Percentiles rank a stretch among this genome's conserved stretches.
Evolutionary conservation across 2,888 invertebrate species (phyloP).

Genomic region (Drosophila kuntzei): DNA sequence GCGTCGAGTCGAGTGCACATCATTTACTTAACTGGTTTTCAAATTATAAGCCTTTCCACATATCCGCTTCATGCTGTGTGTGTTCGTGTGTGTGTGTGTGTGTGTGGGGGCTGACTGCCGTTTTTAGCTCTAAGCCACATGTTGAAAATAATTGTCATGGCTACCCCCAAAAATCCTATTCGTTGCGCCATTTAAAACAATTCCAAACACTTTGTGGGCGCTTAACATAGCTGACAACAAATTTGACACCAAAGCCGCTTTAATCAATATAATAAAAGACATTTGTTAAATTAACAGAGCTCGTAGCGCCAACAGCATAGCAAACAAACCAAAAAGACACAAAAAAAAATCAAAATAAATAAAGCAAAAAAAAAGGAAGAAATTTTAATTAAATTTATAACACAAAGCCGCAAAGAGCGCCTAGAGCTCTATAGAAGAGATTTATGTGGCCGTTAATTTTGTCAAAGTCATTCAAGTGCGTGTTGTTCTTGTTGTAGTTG

Average conservation of each 20-base stretch:
- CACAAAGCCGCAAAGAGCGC: conserved; percentile 77
- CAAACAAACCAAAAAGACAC: conserved; percentile 15
- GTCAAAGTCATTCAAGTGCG: conserved; percentile 68
- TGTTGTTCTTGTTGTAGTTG: conserved; percentile 35
- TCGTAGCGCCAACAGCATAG: conserved; percentile 7
- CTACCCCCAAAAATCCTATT: conserved; percentile 66
- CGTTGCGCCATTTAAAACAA: conserved; percentile 73
- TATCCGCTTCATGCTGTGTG: conserved; percentile 18
- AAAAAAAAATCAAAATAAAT: conserved; percentile 25
- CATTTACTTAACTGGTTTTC: conserved; percentile 56
- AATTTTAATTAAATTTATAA: conserved; percentile 81
- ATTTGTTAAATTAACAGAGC: conserved; percentile 73
- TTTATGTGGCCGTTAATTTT: conserved; percentile 80
- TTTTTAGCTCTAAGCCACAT: conserved; percentile 52
- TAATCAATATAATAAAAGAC: conserved; percentile 81
- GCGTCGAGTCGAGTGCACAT: conserved; percentile 32
- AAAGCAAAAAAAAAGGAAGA: conserved; percentile 26
- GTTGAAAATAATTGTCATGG: conserved; percentile 80
- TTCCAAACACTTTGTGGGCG: conserved; percentile 77
- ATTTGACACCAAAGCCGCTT: conserved; percentile 80
- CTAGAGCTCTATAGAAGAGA: conserved; percentile 63
- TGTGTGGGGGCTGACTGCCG: conserved; percentile 6
- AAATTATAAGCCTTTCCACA: conserved; percentile 64
- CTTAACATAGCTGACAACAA: conserved; percentile 79
- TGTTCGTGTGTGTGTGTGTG: not conserved